Conservation (phyloP, 2,888 invertebrate genomes). For the Graphium colonna region DNA sequence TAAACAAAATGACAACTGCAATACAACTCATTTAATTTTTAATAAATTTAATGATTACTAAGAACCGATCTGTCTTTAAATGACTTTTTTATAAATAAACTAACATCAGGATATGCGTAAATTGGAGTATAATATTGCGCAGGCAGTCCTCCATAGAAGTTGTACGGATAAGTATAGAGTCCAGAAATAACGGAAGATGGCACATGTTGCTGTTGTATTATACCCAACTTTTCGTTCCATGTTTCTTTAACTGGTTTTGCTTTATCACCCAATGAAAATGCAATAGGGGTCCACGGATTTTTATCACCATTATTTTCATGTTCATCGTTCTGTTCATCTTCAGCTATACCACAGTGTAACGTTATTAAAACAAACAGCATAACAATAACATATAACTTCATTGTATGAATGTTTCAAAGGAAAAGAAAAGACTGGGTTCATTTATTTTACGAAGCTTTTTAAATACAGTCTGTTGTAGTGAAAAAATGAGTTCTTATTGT, state of each 20-base stretch:
- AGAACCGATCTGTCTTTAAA: constrained; percentile 37
- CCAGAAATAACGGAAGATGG: constrained; percentile 34
- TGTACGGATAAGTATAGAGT: constrained; percentile 45
- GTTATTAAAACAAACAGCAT: neutral
- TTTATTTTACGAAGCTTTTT: neutral
- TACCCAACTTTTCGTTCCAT: constrained; percentile 42
- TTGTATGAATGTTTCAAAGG: neutral
- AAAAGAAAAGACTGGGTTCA: neutral
- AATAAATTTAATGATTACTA: constrained; percentile 25
- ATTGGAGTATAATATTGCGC: constrained; percentile 34
- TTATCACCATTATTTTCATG: neutral
- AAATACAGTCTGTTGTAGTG: neutral
- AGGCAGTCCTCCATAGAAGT: constrained; percentile 34
- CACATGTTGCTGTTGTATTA: constrained; percentile 39
- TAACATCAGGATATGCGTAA: constrained; percentile 36
- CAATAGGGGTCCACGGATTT: constrained; percentile 3
- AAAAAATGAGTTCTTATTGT: neutral
- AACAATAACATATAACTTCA: neutral
- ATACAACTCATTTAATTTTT: too few relatives aligned
- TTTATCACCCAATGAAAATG: constrained; percentile 1
- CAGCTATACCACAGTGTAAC: neutral
- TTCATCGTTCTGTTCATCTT: constrained; percentile 1
- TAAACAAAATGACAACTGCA: too few relatives aligned
- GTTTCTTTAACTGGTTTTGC: constrained; percentile 25
- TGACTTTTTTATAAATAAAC: constrained; percentile 42